Percentiles rank a stretch among this genome's conserved stretches.
Evolutionary conservation across 1,140 invertebrate genomes (phyloP).

Genomic region (Drosophila serrata): DNA sequence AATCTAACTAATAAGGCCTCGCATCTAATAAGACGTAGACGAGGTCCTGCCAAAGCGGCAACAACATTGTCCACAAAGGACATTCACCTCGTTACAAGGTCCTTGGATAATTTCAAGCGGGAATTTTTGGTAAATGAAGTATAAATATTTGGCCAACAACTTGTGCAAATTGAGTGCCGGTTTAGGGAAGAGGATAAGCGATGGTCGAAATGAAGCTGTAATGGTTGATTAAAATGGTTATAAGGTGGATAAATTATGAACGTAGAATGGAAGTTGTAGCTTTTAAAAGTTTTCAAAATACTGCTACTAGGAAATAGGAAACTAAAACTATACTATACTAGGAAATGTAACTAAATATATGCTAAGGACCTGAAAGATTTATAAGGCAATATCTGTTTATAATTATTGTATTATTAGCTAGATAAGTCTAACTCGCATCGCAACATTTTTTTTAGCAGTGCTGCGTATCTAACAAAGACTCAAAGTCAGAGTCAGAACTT

Average conservation of each 20-base stretch:
- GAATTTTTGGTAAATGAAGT: conserved; percentile 7
- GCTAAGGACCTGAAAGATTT: too few species aligned
- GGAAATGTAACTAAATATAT: too few species aligned
- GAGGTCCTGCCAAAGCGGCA: background rate
- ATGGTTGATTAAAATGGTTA: conserved; percentile 8
- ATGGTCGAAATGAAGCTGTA: background rate
- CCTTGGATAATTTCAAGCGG: background rate
- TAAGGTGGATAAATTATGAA: background rate
- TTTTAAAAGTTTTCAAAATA: too few species aligned
- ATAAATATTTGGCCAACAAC: conserved; percentile 17
- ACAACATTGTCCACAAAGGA: background rate
- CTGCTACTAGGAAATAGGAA: too few species aligned
- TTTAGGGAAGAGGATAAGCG: background rate
- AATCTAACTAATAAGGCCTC: conserved; percentile 27
- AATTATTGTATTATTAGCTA: too few species aligned
- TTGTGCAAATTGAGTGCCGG: background rate
- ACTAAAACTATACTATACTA: too few species aligned
- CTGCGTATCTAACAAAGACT: background rate
- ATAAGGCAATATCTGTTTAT: too few species aligned
- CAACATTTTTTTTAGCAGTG: too few species aligned
- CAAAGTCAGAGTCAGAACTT: too few species aligned
- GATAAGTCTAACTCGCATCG: too few species aligned
- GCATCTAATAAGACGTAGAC: conserved; percentile 15
- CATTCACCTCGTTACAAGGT: background rate
- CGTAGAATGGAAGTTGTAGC: too few species aligned